These are phyloP conservation scores for Hiodon alosoides DNA, from an alignment of 2,113 vertebrate species.

Conservation along the genomic window DNA sequence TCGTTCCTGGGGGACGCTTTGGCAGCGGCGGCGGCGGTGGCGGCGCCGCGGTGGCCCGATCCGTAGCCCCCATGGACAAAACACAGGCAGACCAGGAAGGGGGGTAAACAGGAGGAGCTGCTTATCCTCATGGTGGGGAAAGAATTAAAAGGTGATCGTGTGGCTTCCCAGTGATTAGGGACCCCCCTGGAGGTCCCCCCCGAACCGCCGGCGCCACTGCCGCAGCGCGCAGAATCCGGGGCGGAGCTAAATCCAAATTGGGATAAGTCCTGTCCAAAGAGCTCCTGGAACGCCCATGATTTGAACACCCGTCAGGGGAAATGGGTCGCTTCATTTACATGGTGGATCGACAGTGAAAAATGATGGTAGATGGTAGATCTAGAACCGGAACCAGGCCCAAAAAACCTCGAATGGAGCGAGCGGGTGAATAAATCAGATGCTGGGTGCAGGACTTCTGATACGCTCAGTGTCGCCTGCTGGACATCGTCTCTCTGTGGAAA, in stretches of 20 bases:
- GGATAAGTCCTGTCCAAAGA: slow-evolving; percentile 59
- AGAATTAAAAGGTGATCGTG: neutral
- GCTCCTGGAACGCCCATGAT: slow-evolving; percentile 72
- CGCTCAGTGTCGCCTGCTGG: too few species aligned
- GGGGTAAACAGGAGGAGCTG: slow-evolving; percentile 82
- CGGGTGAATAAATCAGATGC: too few species aligned
- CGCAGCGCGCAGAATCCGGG: slow-evolving; percentile 40
- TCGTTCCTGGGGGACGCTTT: slow-evolving; percentile 39
- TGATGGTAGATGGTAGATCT: too few species aligned
- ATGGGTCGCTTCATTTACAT: slow-evolving; percentile 74
- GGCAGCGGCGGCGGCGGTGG: slow-evolving; percentile 37
- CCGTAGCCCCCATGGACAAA: slow-evolving; percentile 86
- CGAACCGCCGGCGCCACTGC: neutral
- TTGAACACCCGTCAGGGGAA: slow-evolving; percentile 58
- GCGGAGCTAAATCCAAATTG: slow-evolving; percentile 60
- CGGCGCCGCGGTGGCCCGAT: slow-evolving; percentile 50
- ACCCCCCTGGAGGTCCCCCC: neutral
- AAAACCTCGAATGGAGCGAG: too few species aligned
- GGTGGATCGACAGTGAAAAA: slow-evolving; percentile 54
- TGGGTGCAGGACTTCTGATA: too few species aligned
- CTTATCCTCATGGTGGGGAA: slow-evolving; percentile 85
- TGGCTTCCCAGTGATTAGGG: neutral
- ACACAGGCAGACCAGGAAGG: slow-evolving; percentile 92
- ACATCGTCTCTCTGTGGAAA: too few species aligned
- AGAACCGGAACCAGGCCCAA: too few species aligned